Conservation (phyloP, 2,113 vertebrate species). For the Atherinomorus stipes region DNA sequence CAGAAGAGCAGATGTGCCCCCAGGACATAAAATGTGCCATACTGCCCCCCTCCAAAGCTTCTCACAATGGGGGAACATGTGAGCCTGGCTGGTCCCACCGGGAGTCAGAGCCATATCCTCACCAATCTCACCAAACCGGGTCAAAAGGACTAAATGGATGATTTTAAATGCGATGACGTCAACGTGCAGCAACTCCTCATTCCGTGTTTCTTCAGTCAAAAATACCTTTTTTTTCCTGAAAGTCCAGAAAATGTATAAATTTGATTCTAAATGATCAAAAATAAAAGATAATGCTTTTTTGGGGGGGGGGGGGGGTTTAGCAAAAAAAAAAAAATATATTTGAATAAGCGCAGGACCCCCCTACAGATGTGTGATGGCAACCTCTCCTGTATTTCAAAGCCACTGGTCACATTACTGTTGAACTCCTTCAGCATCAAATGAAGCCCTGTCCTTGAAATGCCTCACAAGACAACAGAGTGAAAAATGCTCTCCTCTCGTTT, state of each 20-base stretch:
- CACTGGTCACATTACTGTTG: neutral
- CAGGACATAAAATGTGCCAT: conserved; percentile 45
- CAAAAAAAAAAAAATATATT: no score
- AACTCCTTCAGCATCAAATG: neutral
- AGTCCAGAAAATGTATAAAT: no score
- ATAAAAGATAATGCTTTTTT: no score
- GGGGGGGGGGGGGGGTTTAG: no score
- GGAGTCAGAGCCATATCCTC: neutral
- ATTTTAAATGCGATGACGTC: neutral
- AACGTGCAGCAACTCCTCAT: neutral
- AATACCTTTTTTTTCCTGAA: no score
- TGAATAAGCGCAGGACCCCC: no score
- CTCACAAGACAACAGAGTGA: conserved; percentile 34
- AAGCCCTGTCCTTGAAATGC: conserved; percentile 36
- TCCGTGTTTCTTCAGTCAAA: neutral
- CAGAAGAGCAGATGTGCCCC: conserved; percentile 47
- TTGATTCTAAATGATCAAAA: no score
- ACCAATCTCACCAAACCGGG: neutral
- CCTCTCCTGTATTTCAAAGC: neutral
- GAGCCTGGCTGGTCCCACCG: conserved; percentile 1
- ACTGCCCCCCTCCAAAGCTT: conserved; percentile 3
- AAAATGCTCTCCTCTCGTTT: conserved; percentile 12
- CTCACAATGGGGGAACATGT: neutral
- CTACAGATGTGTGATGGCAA: neutral
- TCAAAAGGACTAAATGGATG: neutral